A percentile compares a stretch with the other conserved stretches of the same genome.
Conservation (phyloP, 2,113 vertebrate genomes). For the Euleptes europaea region DNA sequence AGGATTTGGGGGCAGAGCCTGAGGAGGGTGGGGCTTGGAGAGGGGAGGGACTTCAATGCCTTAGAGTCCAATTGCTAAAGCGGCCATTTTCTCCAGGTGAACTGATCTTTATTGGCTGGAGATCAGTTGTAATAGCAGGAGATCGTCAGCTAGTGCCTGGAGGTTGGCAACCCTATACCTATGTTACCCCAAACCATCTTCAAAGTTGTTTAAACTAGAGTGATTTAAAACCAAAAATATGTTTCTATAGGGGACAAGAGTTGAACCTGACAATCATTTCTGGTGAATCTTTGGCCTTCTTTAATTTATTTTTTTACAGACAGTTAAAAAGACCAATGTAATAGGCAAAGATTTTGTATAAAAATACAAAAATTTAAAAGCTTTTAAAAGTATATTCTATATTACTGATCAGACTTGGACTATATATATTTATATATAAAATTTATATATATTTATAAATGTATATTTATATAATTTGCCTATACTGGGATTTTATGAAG, state of each 20-base stretch:
- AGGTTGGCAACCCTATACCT: too few species aligned
- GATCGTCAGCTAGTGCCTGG: too few species aligned
- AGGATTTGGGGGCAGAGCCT: too few species aligned
- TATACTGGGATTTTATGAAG: conserved; percentile 76
- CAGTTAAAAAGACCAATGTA: conserved; percentile 73
- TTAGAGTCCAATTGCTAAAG: too few species aligned
- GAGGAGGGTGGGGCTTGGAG: too few species aligned
- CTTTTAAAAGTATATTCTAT: conserved; percentile 85
- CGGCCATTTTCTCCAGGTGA: too few species aligned
- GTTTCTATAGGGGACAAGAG: conserved; percentile 61
- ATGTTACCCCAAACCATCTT: conserved; percentile 53
- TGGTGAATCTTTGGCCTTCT: conserved; percentile 77
- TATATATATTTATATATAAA: conserved; percentile 80
- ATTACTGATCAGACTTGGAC: conserved; percentile 76
- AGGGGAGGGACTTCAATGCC: too few species aligned
- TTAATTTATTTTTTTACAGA: conserved; percentile 73
- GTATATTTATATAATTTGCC: conserved; percentile 75
- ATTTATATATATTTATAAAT: conserved; percentile 68
- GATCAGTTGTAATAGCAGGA: too few species aligned
- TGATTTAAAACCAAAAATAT: conserved; percentile 62
- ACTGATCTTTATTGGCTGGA: too few species aligned
- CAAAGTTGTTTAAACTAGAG: conserved; percentile 61
- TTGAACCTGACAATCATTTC: conserved; percentile 68
- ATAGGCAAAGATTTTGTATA: conserved; percentile 84
- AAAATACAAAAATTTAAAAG: conserved; percentile 87